Percentiles rank a stretch among this genome's conserved stretches.
phyloP scores from a whole-genome alignment of 2,797 vertebrate species.

The Lithobates sylvaticus region DNA sequence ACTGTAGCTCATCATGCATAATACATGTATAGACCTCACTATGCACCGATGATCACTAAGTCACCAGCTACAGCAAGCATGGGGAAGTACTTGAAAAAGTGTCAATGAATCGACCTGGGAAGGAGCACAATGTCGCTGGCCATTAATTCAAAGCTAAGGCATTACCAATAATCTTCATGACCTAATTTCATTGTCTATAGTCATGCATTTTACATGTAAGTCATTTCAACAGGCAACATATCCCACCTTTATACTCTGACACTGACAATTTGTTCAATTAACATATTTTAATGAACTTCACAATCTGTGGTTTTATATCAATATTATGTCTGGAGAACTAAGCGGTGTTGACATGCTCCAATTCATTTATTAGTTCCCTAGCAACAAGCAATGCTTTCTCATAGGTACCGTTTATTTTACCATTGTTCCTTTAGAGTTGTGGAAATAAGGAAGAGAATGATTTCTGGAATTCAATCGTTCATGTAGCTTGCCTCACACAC shows the following conservation, averaged over 20 bases:
- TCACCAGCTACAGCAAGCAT: not conserved
- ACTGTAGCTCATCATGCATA: conserved; percentile 1
- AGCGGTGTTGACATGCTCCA: conserved; percentile 56
- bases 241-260: conserved; percentile 26
- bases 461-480: not conserved
- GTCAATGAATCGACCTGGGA: conserved; percentile 18
- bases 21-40: conserved; percentile 20
- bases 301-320: conserved; percentile 57
- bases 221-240: conserved; percentile 23
- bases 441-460: not conserved
- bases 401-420: conserved; percentile 30
- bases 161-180: not conserved
- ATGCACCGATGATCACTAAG: conserved; percentile 1
- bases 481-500: not conserved
- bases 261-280: conserved; percentile 36
- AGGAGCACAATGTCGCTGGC: not conserved
- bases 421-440: not conserved
- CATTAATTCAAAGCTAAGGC: conserved; percentile 11
- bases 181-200: conserved; percentile 19
- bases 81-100: conserved; percentile 4
- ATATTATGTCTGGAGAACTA: conserved; percentile 59
- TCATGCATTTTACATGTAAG: conserved; percentile 1
- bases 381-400: conserved; percentile 47
- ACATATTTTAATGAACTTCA: conserved; percentile 58
- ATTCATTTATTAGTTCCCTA: conserved; percentile 55